Base-by-base conservation (phyloP, 2,113 vertebrate species). In the Collichthys lucidus region DNA sequence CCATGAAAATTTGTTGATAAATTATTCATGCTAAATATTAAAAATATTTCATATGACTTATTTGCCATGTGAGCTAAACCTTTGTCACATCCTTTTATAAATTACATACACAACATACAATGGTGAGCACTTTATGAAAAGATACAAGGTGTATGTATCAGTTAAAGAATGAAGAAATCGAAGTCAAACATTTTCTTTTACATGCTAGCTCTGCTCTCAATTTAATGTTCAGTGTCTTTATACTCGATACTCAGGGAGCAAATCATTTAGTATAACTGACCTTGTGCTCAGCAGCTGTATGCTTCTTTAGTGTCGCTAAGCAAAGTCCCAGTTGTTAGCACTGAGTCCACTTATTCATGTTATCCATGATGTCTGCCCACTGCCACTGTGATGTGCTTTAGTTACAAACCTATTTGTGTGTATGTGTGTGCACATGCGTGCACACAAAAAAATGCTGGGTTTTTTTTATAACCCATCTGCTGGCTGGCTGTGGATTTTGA, bases 181-280 rank as follows among this genome's bases (percentile, higher is more conserved):
- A 63, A 62, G 42, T 64, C n/a, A 14, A 0, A 44, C 16, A 20
- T 19, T 44, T 53, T 42, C 11, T 44, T 10, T 53, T 29, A 40
- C 22, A 46, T 31, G 42, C 4, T 29, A 46, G 8, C 17, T 56
- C 9, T 11, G 3, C 7, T 40, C 35, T 40, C 35, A 40, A 9
- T 40, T 40, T 40, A 40, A 40, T 40, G 35, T 40, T 40, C 35
- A 40, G 35, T 40, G 35, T 40, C 35, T 40, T 40, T 40, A 40
- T 40, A 40, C 7, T 40, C 35, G 0, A 40, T 40, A 9, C 35
- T 40, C 35, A 40, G 35, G 42, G 12, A 12, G 40, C 35, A 40
- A 16, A 60, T 64, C 52, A 20, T n/a, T 47, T 24, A 72, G 49
- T 55, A 74, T 67, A 63, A 20, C 10, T 68, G 72, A 82, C 74